Conservation (phyloP, 1,140 invertebrate species). For the Oppia nitens region DNA sequence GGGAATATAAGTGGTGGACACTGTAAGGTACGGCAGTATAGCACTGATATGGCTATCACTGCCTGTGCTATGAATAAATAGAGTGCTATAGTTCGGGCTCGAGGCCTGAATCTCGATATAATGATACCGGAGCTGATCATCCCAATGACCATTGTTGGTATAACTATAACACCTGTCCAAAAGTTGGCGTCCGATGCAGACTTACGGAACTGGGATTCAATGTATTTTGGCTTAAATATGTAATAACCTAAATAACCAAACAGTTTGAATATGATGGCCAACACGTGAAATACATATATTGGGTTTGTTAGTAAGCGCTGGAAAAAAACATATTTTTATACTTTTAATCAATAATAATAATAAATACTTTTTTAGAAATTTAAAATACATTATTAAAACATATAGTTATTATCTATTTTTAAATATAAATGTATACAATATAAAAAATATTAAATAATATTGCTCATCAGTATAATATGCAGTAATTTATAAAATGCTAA, state of each 20-base stretch:
- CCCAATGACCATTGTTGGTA: neutral
- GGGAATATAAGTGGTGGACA: conserved; percentile 31
- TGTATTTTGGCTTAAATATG: conserved; percentile 56
- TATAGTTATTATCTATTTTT: too few relatives aligned
- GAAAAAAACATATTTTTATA: neutral
- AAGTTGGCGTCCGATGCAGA: conserved; percentile 45
- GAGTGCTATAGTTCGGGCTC: conserved; percentile 13
- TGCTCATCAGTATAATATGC: too few relatives aligned
- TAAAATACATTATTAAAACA: too few relatives aligned
- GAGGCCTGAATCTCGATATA: conserved; percentile 38
- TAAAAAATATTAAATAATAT: too few relatives aligned
- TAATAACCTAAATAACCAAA: conserved; percentile 53
- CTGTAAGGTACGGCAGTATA: conserved; percentile 46
- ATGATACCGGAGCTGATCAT: conserved; percentile 28
- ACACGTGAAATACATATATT: conserved; percentile 46
- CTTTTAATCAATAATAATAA: too few relatives aligned
- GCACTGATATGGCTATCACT: neutral
- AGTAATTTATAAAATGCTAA: too few relatives aligned
- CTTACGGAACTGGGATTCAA: conserved; percentile 52
- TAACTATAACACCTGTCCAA: conserved; percentile 16
- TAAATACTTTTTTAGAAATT: too few relatives aligned
- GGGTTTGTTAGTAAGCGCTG: conserved; percentile 39
- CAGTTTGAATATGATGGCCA: conserved; percentile 46
- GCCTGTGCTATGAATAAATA: conserved; percentile 11
- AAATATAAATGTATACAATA: too few relatives aligned